Percentiles rank a stretch among this genome's conserved stretches.
Evolutionary conservation across 2,113 vertebrate species (phyloP).

Genomic region (Bothrops jararaca): DNA sequence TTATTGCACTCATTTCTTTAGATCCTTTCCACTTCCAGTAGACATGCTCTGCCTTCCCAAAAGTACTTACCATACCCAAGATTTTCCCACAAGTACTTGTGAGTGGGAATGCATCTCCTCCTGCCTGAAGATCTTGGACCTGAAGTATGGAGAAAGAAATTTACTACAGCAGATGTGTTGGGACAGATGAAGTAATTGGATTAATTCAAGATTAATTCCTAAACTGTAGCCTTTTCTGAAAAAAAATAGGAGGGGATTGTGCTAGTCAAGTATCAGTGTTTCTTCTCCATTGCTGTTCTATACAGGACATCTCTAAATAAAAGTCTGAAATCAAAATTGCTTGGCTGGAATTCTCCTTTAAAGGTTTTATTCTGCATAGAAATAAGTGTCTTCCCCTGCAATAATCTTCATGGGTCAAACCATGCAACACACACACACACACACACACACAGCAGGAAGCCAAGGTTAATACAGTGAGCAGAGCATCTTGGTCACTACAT

Average conservation of each 20-base stretch:
- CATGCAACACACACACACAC: neutral
- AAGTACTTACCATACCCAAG: conserved; percentile 81
- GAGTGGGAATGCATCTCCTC: conserved; percentile 83
- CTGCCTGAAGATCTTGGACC: conserved; percentile 76
- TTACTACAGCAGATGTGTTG: neutral
- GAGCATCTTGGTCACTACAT: neutral
- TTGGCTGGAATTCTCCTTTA: neutral
- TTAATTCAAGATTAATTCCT: neutral
- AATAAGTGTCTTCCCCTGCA: neutral
- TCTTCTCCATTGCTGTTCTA: neutral
- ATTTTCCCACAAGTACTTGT: conserved; percentile 73
- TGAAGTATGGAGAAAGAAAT: conserved; percentile 31
- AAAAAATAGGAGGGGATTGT: neutral
- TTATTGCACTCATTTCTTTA: neutral
- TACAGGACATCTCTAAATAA: neutral
- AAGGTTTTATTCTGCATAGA: neutral
- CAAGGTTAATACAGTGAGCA: neutral
- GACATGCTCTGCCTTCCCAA: neutral
- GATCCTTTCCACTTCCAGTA: neutral
- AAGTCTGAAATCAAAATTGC: neutral
- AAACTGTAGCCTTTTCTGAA: neutral
- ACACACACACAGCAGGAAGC: neutral
- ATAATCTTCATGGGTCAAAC: neutral
- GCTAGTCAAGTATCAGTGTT: neutral
- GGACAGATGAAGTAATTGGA: too few relatives aligned